These are phyloP conservation scores for Trissolcus brochymenae DNA, from an alignment of 2,888 invertebrate genomes.

Conservation along the genomic window DNA sequence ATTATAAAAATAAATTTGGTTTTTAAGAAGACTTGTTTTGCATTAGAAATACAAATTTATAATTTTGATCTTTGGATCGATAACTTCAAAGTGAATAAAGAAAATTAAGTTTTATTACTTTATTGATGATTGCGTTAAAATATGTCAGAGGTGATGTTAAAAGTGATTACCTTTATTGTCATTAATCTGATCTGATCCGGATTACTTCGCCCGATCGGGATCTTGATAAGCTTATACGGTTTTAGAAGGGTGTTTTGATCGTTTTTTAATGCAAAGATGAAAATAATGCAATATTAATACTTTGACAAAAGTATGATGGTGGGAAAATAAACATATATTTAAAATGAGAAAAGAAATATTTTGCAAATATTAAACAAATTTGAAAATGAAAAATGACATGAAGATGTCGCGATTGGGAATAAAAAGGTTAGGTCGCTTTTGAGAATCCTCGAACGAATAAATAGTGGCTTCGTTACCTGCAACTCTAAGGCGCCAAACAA, in stretches of 20 bases:
- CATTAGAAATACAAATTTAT: too few relatives aligned
- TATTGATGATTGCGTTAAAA: conserved; percentile 38
- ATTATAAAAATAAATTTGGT: too few relatives aligned
- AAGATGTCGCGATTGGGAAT: conserved; percentile 31
- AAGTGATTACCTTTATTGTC: conserved; percentile 53
- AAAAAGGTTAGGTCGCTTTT: conserved; percentile 44
- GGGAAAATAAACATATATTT: too few relatives aligned
- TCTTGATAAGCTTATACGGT: conserved; percentile 50
- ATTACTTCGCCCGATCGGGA: conserved; percentile 47
- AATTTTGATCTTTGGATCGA: too few relatives aligned
- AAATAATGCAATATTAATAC: too few relatives aligned
- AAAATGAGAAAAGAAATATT: too few relatives aligned
- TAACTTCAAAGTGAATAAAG: too few relatives aligned
- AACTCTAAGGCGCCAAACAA: conserved; percentile 72
- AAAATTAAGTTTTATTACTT: conserved; percentile 10
- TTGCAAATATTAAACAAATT: too few relatives aligned
- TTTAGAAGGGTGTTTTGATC: conserved; percentile 26
- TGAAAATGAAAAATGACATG: conserved; percentile 16
- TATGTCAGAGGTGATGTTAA: conserved; percentile 37
- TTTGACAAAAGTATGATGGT: too few relatives aligned
- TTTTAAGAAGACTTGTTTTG: too few relatives aligned
- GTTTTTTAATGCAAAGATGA: conserved; percentile 3
- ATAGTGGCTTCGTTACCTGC: conserved; percentile 71
- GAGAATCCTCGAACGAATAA: conserved; percentile 64
- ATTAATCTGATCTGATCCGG: conserved; percentile 52